Evolutionary conservation across 2,113 vertebrate species (phyloP).

Genomic region (Epinephelus fuscoguttatus): DNA sequence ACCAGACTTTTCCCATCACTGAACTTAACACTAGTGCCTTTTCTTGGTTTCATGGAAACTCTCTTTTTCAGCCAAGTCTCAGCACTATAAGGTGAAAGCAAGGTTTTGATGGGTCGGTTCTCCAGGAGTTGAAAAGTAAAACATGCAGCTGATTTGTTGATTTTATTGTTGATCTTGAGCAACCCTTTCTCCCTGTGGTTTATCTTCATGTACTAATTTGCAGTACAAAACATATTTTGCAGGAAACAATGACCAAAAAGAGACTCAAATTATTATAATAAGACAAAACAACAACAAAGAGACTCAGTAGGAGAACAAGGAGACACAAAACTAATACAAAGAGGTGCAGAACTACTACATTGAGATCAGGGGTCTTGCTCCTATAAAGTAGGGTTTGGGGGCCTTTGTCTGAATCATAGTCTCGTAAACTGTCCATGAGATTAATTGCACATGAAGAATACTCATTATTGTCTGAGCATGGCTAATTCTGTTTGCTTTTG

Average conservation of each 20-base stretch:
- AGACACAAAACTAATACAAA: too few species aligned
- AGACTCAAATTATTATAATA: too few species aligned
- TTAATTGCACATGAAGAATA: too few species aligned
- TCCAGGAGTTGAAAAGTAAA: not conserved
- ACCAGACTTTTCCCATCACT: constrained; percentile 8
- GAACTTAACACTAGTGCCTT: constrained; percentile 12
- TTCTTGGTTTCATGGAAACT: not conserved
- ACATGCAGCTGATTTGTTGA: not conserved
- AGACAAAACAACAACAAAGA: not conserved
- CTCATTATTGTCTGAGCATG: too few species aligned
- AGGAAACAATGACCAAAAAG: too few species aligned
- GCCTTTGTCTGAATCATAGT: too few species aligned
- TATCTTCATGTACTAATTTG: not conserved
- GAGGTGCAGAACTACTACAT: too few species aligned
- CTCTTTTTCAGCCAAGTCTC: constrained; percentile 13
- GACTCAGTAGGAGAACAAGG: too few species aligned
- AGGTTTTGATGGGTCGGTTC: not conserved
- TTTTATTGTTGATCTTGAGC: not conserved
- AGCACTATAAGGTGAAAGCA: not conserved
- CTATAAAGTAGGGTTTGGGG: too few species aligned
- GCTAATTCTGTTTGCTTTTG: too few species aligned
- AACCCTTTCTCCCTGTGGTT: not conserved
- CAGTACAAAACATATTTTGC: not conserved
- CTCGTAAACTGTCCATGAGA: too few species aligned
- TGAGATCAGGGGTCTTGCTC: too few species aligned